Conservation (phyloP, 1,140 invertebrate species). For the Scaptomyza montana region DNA sequence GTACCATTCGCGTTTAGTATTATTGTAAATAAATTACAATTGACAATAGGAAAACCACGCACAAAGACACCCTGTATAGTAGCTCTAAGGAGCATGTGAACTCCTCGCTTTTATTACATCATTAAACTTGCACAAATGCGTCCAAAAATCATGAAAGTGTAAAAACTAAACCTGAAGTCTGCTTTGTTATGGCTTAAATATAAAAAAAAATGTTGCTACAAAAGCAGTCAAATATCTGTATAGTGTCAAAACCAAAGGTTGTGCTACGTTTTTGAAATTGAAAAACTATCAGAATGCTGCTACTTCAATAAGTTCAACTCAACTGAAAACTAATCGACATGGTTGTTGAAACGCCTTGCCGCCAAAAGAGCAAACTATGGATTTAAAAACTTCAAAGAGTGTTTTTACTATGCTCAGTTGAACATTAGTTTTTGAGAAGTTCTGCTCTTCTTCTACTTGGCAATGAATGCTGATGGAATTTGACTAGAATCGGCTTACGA, state of each 20-base stretch:
- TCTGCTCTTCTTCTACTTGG: not conserved
- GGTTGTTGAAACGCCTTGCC: slow-evolving; percentile 12
- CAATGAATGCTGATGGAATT: not conserved
- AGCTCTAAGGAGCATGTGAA: not conserved
- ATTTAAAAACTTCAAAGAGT: not conserved
- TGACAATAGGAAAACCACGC: too few species aligned
- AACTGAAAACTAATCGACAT: slow-evolving; percentile 29
- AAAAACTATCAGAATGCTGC: not conserved
- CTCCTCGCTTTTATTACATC: not conserved
- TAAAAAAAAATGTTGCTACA: not conserved
- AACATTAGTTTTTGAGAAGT: slow-evolving; percentile 12
- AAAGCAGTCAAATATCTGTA: slow-evolving; percentile 1
- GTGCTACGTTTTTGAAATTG: not conserved
- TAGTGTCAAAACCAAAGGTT: not conserved
- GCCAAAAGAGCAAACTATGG: slow-evolving; percentile 16
- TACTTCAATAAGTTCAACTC: not conserved
- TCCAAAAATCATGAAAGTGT: not conserved
- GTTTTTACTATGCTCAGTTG: slow-evolving; percentile 36
- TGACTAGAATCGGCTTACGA: not conserved
- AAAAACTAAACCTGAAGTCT: slow-evolving; percentile 7
- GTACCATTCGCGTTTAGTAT: too few species aligned
- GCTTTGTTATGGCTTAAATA: not conserved
- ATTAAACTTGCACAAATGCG: too few species aligned
- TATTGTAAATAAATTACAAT: too few species aligned
- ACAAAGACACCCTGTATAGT: slow-evolving; percentile 13